phyloP scores from a whole-genome alignment of 2,113 vertebrate genomes.

The Halcyon malimbica region DNA sequence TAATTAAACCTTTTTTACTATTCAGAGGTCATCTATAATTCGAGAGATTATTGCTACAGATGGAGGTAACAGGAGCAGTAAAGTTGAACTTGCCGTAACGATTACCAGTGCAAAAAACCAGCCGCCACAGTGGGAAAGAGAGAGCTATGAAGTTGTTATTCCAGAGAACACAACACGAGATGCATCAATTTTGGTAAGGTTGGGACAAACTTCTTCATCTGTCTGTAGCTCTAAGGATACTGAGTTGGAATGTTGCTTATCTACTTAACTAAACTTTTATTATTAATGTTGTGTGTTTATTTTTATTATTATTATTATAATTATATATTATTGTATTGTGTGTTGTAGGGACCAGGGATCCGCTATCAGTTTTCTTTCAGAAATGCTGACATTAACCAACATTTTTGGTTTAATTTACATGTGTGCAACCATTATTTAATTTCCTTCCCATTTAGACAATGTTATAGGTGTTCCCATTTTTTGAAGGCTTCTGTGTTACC shows the following conservation, averaged over 20 bases:
- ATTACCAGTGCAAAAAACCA: constrained; percentile 87
- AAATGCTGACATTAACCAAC: neutral
- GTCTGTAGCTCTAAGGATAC: neutral
- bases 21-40: constrained; percentile 81
- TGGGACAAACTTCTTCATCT: neutral
- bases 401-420: neutral
- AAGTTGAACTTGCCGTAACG: constrained; percentile 82
- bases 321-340: neutral
- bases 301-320: too few relatives aligned
- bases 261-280: neutral
- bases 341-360: neutral
- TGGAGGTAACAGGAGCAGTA: constrained; percentile 84
- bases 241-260: neutral
- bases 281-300: too few relatives aligned
- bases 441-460: neutral
- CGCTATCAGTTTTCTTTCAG: neutral
- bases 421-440: neutral
- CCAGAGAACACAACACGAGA: constrained; percentile 83
- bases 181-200: constrained; percentile 76
- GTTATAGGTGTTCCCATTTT: neutral
- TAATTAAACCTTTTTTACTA: neutral
- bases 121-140: constrained; percentile 86
- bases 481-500: neutral
- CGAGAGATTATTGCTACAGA: constrained; percentile 83
- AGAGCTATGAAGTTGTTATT: constrained; percentile 82